Evolutionary conservation across 2,888 invertebrate species (phyloP), one percentile per base, ranked within the genome.

Genomic region (Ditylenchus weischeri): DNA sequence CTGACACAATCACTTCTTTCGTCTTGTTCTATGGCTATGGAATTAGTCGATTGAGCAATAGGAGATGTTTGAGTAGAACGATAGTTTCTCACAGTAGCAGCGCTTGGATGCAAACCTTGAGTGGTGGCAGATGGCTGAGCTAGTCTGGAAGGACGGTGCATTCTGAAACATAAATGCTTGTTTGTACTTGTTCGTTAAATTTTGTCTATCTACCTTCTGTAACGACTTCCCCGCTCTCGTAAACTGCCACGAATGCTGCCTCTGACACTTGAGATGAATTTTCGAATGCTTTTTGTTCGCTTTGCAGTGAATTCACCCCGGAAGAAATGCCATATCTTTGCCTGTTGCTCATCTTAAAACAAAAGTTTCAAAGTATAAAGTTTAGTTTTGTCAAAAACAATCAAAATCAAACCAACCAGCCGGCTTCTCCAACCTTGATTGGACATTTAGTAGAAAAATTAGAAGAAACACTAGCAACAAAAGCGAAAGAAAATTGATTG

Each of bases 401-500:
- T 60, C 43, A 35, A 11, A n/a, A 23, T 6, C 8, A 15, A 47
- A 18, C 48, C 35, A 48, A 75, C 76, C 75, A 57, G 73, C 71
- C 65, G 69, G 75, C 51, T 77, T 61, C 57, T 74, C 76, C 36
- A 74, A 69, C 59, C 74, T 76, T 21, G 77, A 74, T 57, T 78
- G 78, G 49, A 72, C 67, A 51, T 78, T 78, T 64, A 79, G 64
- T 62, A 79, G 66, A 11, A 70, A 72, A 21, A 77, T 75, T 50
- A 77, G 65, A 59, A 78, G 68, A n/a, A 77, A 66, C 49, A 77
- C 76, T 58, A 78, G 64, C 51, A 77, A 61, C 18, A 79, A 65
- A 29, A 76, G 68, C n/a, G 72, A 66, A 57, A 78, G 72, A 58
- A 79, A 75, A 60, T 72, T 74, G 64, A 79, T 72, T 4, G 76